Percentiles rank a stretch among this genome's conserved stretches.
Conservation (phyloP, 2,888 invertebrate species). For the Megalurothrips usitatus region DNA sequence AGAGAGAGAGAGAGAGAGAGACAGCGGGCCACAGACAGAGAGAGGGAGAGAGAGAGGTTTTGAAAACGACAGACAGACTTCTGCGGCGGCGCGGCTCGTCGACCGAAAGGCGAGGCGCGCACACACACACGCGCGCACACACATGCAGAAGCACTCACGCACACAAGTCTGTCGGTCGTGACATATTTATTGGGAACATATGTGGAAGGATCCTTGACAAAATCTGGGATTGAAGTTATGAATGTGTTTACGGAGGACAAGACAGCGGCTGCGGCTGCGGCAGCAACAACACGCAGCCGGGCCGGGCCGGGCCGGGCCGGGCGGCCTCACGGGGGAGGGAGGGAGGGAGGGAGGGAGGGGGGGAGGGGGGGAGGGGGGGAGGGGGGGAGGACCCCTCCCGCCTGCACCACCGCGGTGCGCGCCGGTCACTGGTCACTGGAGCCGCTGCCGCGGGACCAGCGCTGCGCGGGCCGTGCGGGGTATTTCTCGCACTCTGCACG, state of each 20-base stretch:
- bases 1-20: no score
- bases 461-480: no score
- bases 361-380: neutral
- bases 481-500: no score
- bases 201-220: constrained; percentile 24
- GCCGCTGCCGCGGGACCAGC: no score
- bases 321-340: neutral
- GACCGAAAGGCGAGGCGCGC: constrained; percentile 13
- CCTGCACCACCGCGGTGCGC: neutral
- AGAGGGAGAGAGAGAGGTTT: no score
- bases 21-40: no score
- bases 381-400: neutral
- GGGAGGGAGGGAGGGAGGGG: neutral
- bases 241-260: constrained; percentile 20
- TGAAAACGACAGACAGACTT: neutral
- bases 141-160: neutral
- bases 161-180: constrained; percentile 14
- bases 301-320: no score
- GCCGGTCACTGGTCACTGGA: neutral
- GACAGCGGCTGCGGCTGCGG: neutral
- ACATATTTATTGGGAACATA: constrained; percentile 23
- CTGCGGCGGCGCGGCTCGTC: neutral
- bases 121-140: neutral
- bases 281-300: no score
- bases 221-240: constrained; percentile 23